Evolutionary conservation across 1,140 invertebrate species (phyloP).

Genomic region (Helicorthomorpha holstii): DNA sequence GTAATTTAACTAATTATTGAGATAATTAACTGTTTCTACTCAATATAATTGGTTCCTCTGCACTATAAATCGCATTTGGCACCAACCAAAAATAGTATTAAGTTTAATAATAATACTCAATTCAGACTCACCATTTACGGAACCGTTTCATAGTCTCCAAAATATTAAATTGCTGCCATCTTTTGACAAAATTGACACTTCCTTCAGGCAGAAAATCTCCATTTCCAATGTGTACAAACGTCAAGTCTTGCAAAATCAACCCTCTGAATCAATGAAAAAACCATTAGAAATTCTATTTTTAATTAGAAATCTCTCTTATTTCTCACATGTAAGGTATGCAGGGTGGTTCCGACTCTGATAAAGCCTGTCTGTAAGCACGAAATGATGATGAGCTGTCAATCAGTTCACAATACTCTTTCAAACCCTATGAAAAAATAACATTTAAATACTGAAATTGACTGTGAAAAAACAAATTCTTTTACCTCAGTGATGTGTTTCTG

Average conservation of each 20-base stretch:
- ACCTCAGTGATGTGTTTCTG: constrained; percentile 69
- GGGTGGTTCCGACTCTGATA: constrained; percentile 85
- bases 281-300: constrained; percentile 6
- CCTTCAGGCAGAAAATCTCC: constrained; percentile 70
- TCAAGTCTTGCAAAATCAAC: constrained; percentile 92
- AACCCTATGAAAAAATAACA: constrained; percentile 28
- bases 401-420: constrained; percentile 84
- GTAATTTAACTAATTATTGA: no score
- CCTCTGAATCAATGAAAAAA: constrained; percentile 49
- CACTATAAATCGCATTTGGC: no score
- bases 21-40: no score
- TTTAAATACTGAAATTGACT: constrained; percentile 4
- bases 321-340: constrained; percentile 99
- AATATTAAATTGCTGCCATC: constrained; percentile 96
- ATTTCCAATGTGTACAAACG: constrained; percentile 96
- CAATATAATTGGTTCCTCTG: no score
- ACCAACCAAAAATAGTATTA: no score
- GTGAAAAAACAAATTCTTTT: constrained; percentile 10
- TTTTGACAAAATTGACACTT: constrained; percentile 88
- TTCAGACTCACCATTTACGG: constrained; percentile 90
- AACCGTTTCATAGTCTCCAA: constrained; percentile 95
- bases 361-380: constrained; percentile 77
- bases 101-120: no score
- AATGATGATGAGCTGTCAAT: constrained; percentile 95
- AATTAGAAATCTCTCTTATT: constrained; percentile 24